phyloP scores from a whole-genome alignment of 2,888 invertebrate species.

The Caenorhabditis doughertyi region DNA sequence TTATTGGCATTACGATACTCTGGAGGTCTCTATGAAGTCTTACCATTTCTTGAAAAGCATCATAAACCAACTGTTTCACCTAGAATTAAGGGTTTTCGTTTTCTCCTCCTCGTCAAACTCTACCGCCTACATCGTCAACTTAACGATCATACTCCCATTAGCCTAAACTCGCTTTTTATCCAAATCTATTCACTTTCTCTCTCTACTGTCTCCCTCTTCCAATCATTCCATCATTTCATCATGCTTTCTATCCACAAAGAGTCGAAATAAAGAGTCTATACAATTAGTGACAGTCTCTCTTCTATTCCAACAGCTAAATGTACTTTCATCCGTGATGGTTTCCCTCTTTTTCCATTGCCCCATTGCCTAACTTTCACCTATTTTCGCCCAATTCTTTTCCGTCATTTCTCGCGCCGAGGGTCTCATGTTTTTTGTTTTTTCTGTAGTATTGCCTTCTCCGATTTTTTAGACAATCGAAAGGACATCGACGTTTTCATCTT shows the following conservation, averaged over 20 bases:
- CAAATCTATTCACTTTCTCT: constrained; percentile 15
- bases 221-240: constrained; percentile 13
- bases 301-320: constrained; percentile 9
- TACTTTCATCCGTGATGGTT: constrained; percentile 56
- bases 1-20: no score
- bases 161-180: constrained; percentile 7
- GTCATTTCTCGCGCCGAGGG: constrained; percentile 23
- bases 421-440: neutral
- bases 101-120: no score
- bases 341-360: constrained; percentile 21
- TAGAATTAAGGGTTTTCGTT: no score
- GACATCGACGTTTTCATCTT: constrained; percentile 16
- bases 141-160: neutral
- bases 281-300: constrained; percentile 24
- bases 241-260: constrained; percentile 9
- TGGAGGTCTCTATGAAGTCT: no score
- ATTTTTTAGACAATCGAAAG: constrained; percentile 36
- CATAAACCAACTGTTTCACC: no score
- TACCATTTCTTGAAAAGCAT: no score
- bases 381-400: constrained; percentile 24
- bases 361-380: constrained; percentile 46
- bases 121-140: neutral
- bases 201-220: neutral
- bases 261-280: constrained; percentile 9
- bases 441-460: constrained; percentile 26